These are phyloP conservation scores for Pollimyrus isidori DNA, from an alignment of 2,113 vertebrate genomes.

Conservation along the genomic window DNA sequence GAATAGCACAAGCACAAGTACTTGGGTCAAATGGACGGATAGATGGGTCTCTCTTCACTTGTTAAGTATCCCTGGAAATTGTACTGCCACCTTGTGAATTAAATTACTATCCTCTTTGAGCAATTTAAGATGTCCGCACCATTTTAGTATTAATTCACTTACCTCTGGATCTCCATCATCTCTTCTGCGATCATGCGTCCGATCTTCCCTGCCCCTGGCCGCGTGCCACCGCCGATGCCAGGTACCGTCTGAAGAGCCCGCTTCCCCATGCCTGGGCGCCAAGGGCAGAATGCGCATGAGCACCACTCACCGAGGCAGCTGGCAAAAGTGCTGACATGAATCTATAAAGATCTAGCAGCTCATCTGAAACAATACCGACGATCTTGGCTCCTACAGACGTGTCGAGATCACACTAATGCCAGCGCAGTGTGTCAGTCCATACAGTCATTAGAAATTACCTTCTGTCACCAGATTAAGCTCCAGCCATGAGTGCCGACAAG, in stretches of 20 bases:
- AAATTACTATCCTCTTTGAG: background rate
- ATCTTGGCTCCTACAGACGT: background rate
- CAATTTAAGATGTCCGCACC: background rate
- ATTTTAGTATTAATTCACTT: slow-evolving; percentile 32
- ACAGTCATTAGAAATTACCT: background rate
- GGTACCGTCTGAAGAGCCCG: slow-evolving; percentile 83
- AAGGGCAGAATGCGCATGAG: background rate
- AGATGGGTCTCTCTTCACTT: background rate
- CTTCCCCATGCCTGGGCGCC: slow-evolving; percentile 72
- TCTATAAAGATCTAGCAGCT: background rate
- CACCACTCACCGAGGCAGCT: background rate
- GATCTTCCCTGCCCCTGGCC: slow-evolving; percentile 93
- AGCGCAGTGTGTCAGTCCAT: background rate
- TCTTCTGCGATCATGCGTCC: slow-evolving; percentile 98
- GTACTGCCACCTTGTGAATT: background rate
- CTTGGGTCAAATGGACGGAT: background rate
- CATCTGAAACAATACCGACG: background rate
- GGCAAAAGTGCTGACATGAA: background rate
- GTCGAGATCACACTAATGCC: background rate
- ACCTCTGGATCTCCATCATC: slow-evolving; percentile 98
- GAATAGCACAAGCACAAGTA: background rate
- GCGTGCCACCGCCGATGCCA: slow-evolving; percentile 90
- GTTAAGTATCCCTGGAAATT: background rate
- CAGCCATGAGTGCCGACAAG: background rate
- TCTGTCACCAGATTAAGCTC: background rate